These are phyloP conservation scores for Centruroides sculpturatus DNA, from an alignment of 1,140 invertebrate species.

Conservation along the genomic window DNA sequence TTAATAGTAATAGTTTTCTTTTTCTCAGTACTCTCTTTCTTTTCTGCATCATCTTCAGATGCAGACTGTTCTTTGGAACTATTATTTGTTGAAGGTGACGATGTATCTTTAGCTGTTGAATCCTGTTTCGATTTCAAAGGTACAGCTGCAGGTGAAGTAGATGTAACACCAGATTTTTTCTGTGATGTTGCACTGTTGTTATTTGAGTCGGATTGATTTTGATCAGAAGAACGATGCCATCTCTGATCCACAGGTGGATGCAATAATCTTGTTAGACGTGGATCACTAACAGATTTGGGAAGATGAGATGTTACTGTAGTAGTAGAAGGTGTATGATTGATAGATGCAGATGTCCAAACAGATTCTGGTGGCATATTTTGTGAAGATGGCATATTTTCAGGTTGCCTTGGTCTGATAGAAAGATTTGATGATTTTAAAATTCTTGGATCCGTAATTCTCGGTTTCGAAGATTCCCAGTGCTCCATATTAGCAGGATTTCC, in stretches of 20 bases:
- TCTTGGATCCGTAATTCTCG: not conserved
- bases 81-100: no score
- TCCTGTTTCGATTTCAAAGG: no score
- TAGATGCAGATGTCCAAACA: not conserved
- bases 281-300: slow-evolving; percentile 10
- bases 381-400: not conserved
- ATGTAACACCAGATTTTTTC: no score
- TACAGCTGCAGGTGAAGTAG: no score
- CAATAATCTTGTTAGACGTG: slow-evolving; percentile 9
- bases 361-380: not conserved
- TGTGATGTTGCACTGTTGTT: not conserved
- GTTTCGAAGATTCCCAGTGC: not conserved
- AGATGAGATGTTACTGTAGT: slow-evolving; percentile 8
- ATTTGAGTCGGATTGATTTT: not conserved
- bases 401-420: not conserved
- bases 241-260: slow-evolving; percentile 1
- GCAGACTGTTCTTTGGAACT: not conserved
- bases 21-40: slow-evolving; percentile 1
- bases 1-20: slow-evolving; percentile 8
- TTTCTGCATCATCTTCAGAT: not conserved
- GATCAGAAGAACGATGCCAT: not conserved
- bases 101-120: no score
- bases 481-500: no score
- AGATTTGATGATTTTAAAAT: not conserved
- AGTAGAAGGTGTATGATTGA: not conserved